Conservation (phyloP, 2,113 vertebrate species). For the Misgurnus mizolepis region DNA sequence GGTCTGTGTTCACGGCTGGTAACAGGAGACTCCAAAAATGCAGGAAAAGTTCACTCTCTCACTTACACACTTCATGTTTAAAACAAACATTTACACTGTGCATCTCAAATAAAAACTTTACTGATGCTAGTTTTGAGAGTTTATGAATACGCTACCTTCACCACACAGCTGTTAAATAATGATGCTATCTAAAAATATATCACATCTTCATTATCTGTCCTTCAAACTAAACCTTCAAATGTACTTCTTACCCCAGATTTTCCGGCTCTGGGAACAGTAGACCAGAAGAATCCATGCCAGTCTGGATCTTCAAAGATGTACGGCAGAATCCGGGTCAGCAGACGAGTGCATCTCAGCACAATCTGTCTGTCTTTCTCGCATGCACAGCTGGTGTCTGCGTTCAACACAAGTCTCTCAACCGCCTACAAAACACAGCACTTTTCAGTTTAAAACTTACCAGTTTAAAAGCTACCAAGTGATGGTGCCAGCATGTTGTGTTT, state of each 20-base stretch:
- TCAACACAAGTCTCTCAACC: conserved; percentile 95
- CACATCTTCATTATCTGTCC: too few relatives aligned
- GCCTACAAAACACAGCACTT: conserved; percentile 73
- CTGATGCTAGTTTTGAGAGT: not conserved
- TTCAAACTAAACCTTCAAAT: not conserved
- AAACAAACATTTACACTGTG: not conserved
- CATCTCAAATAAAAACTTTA: not conserved
- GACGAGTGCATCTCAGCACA: conserved; percentile 87
- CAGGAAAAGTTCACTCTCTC: not conserved
- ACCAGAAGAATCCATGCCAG: conserved; percentile 99
- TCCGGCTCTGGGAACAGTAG: conserved; percentile 92
- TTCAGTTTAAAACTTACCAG: too few relatives aligned
- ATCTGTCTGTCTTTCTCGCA: conserved; percentile 89
- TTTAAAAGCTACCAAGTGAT: too few relatives aligned
- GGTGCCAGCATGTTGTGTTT: too few relatives aligned
- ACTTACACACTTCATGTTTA: not conserved
- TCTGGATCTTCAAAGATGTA: conserved; percentile 99
- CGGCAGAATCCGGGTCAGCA: conserved; percentile 92
- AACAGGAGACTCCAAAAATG: conserved; percentile 16
- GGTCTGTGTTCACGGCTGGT: conserved; percentile 2
- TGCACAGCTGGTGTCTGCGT: conserved; percentile 89
- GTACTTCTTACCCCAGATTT: conserved; percentile 78
- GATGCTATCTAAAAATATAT: too few relatives aligned
- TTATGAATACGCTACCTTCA: not conserved
- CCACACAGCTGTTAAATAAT: too few relatives aligned